A percentile compares a stretch with the other conserved stretches of the same genome.
These are phyloP conservation scores for Drosophila pseudotalamancana DNA, from an alignment of 2,888 invertebrate species.

Conservation along the genomic window DNA sequence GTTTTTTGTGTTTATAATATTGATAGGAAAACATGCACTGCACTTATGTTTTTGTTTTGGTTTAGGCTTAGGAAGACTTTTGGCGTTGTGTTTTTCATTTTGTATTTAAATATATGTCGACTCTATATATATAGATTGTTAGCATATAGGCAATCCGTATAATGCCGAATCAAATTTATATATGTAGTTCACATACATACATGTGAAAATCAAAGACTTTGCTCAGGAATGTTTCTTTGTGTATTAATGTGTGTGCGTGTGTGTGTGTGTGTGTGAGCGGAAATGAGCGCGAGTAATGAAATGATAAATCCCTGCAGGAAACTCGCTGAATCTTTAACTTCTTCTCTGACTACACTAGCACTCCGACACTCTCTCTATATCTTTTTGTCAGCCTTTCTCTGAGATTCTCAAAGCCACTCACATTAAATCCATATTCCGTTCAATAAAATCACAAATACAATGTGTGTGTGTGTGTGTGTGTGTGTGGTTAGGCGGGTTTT, in stretches of 20 bases:
- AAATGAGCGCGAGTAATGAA: conserved; percentile 23
- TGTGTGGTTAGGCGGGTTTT: conserved; percentile 11
- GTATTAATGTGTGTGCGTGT: conserved; percentile 24
- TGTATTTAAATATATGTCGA: conserved; percentile 28
- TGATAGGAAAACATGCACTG: conserved; percentile 44
- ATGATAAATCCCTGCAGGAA: conserved; percentile 5
- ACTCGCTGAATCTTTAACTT: conserved; percentile 8
- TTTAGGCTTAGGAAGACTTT: conserved; percentile 80
- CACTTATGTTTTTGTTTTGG: conserved; percentile 49
- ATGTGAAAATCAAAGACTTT: conserved; percentile 64
- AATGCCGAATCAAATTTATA: conserved; percentile 27
- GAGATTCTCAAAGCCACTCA: conserved; percentile 41
- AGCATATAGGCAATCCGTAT: conserved; percentile 23
- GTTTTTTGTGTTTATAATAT: conserved; percentile 14
- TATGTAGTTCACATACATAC: conserved; percentile 27
- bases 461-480: conserved; percentile 34
- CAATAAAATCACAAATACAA: conserved; percentile 67
- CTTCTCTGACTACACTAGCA: not conserved
- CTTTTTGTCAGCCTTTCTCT: conserved; percentile 18
- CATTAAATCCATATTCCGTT: conserved; percentile 41
- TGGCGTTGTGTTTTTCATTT: conserved; percentile 77
- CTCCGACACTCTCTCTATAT: conserved; percentile 18
- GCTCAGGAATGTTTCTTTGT: conserved; percentile 65
- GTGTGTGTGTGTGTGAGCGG: conserved; percentile 33
- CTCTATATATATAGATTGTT: conserved; percentile 24